Percentiles rank a stretch among this genome's conserved stretches.
These are phyloP conservation scores for Monopterus albus DNA, from an alignment of 2,113 vertebrate genomes.

Conservation along the genomic window DNA sequence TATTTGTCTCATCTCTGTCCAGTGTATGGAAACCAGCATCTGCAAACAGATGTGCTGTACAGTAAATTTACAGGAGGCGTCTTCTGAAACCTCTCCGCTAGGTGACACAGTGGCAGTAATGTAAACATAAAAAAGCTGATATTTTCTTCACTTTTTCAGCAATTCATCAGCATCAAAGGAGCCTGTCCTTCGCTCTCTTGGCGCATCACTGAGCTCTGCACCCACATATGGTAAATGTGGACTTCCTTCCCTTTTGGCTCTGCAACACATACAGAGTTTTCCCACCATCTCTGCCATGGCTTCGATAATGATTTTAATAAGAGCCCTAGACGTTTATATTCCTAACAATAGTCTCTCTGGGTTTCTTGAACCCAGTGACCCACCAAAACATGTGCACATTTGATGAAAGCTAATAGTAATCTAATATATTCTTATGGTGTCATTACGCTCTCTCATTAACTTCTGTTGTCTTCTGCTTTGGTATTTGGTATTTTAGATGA, in stretches of 20 bases:
- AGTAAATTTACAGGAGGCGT: too few species aligned
- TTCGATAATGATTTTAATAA: background rate
- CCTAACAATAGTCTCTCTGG: background rate
- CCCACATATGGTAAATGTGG: slow-evolving; percentile 67
- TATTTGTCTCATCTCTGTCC: slow-evolving; percentile 30
- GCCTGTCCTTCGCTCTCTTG: slow-evolving; percentile 47
- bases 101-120: slow-evolving; percentile 15
- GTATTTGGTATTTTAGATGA: slow-evolving; percentile 8
- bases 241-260: slow-evolving; percentile 1
- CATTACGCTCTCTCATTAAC: slow-evolving; percentile 33
- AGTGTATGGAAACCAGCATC: slow-evolving; percentile 12
- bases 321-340: background rate
- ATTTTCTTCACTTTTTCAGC: slow-evolving; percentile 56
- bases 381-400: background rate
- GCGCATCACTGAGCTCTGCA: slow-evolving; percentile 30
- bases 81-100: too few species aligned
- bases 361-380: background rate
- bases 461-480: slow-evolving; percentile 12
- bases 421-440: slow-evolving; percentile 42
- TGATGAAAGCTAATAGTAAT: slow-evolving; percentile 49
- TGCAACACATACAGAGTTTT: background rate
- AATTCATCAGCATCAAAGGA: slow-evolving; percentile 49
- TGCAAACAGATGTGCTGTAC: slow-evolving; percentile 42
- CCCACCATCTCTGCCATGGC: background rate
- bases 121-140: background rate